Percentiles rank a stretch among this genome's conserved stretches.
phyloP scores from a whole-genome alignment of 2,888 invertebrate genomes.

The Ophion ventricosus region DNA sequence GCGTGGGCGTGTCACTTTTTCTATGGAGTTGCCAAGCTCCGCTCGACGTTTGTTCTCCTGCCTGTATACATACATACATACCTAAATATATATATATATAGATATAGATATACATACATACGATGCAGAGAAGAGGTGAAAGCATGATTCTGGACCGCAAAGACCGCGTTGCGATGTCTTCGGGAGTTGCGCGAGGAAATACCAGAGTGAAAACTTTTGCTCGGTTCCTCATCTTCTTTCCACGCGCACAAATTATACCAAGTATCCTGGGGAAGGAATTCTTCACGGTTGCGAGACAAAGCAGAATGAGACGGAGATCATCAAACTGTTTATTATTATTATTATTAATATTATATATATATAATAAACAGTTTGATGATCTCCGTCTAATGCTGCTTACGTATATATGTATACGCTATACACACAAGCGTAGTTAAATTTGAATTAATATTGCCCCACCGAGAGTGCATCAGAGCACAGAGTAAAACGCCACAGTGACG shows the following conservation, averaged over 20 bases:
- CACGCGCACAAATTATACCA: conserved; percentile 52
- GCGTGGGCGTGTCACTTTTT: conserved; percentile 46
- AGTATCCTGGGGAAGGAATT: conserved; percentile 33
- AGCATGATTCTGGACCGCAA: conserved; percentile 67
- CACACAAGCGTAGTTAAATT: conserved; percentile 2
- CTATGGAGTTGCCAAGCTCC: conserved; percentile 43
- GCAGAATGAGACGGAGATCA: conserved; percentile 20
- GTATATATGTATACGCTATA: too few species aligned
- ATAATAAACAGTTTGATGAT: conserved; percentile 32
- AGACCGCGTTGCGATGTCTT: conserved; percentile 47
- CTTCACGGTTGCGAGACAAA: conserved; percentile 56
- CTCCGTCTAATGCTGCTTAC: conserved; percentile 25
- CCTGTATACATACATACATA: conserved; percentile 1
- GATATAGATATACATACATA: neutral
- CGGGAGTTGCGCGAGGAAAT: conserved; percentile 30
- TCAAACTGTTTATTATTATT: conserved; percentile 31
- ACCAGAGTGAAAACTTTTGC: neutral
- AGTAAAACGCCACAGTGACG: conserved; percentile 44
- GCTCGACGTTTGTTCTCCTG: conserved; percentile 19
- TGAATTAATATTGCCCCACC: conserved; percentile 59
- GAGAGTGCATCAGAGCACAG: neutral
- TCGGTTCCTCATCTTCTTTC: conserved; percentile 40
- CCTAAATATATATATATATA: conserved; percentile 15
- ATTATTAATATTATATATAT: neutral
- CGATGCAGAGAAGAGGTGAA: conserved; percentile 60